A percentile compares a stretch with the other conserved stretches of the same genome.
These are phyloP conservation scores for Heteromurus nitidus DNA, from an alignment of 2,888 invertebrate species.

Conservation along the genomic window DNA sequence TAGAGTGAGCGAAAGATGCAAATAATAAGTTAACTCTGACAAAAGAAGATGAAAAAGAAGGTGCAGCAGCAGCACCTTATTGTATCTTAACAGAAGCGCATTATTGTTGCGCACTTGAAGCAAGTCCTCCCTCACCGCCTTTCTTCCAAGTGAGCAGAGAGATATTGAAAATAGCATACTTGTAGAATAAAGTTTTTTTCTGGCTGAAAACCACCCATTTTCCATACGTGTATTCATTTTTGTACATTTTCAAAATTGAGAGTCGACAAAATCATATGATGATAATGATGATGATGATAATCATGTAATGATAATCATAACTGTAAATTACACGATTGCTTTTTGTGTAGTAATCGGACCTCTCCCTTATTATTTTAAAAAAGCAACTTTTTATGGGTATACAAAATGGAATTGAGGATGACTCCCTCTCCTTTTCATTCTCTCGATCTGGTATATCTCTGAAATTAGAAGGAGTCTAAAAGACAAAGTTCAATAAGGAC, in stretches of 20 bases:
- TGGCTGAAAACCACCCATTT: background rate
- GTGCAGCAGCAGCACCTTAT: conserved; percentile 10
- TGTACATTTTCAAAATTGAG: background rate
- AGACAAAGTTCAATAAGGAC: background rate
- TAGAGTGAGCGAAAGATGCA: background rate
- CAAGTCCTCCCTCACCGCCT: background rate
- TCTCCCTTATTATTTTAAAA: conserved; percentile 29
- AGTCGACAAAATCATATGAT: conserved; percentile 8
- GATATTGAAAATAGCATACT: conserved; percentile 9
- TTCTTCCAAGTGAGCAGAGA: background rate
- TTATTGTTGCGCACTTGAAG: background rate
- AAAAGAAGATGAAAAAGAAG: conserved; percentile 6
- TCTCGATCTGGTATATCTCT: background rate
- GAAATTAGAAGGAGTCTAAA: background rate
- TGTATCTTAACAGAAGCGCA: conserved; percentile 6
- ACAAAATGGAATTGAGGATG: background rate
- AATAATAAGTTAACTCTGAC: background rate
- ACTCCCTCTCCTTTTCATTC: too few species aligned
- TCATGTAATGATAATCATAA: conserved; percentile 43
- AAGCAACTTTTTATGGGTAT: background rate
- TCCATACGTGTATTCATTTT: background rate
- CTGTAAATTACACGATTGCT: conserved; percentile 48
- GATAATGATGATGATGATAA: conserved; percentile 36
- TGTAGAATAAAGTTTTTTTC: background rate
- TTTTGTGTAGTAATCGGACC: conserved; percentile 42